A percentile compares a stretch with the other conserved stretches of the same genome.
phyloP scores from a whole-genome alignment of 1,140 invertebrate genomes.

The Drosophila dunni region DNA sequence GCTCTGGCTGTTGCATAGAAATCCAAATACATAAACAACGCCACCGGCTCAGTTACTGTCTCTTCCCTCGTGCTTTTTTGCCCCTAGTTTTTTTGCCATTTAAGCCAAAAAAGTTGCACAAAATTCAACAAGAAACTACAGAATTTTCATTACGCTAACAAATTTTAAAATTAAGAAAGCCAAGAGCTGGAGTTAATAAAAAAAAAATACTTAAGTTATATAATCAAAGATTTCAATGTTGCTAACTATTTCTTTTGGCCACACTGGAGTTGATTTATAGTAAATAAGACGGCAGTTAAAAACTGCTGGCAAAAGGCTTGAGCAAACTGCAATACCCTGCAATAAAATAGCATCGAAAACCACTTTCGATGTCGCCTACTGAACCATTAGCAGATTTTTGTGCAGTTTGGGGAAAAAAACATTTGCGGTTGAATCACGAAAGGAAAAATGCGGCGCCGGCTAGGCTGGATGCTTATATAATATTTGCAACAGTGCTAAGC shows the following conservation, averaged over 20 bases:
- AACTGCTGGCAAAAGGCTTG: conserved; percentile 28
- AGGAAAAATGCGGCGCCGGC: conserved; percentile 49
- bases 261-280: background rate
- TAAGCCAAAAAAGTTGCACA: conserved; percentile 17
- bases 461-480: conserved; percentile 70
- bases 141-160: conserved; percentile 25
- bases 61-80: conserved; percentile 31
- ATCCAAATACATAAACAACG: conserved; percentile 66
- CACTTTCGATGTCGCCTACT: conserved; percentile 68
- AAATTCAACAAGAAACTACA: background rate
- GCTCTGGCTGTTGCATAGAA: conserved; percentile 52
- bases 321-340: conserved; percentile 13
- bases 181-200: too few species aligned
- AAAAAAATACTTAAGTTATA: too few species aligned
- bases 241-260: background rate
- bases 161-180: background rate
- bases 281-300: conserved; percentile 10
- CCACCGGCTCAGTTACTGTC: conserved; percentile 47
- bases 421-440: conserved; percentile 57
- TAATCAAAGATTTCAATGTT: too few species aligned
- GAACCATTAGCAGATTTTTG: conserved; percentile 73
- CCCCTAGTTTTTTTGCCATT: conserved; percentile 19
- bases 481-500: conserved; percentile 38
- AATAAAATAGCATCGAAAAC: conserved; percentile 48
- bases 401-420: conserved; percentile 53